Evolutionary conservation across 2,888 invertebrate genomes (phyloP).

Genomic region (Melieria omissa): DNA sequence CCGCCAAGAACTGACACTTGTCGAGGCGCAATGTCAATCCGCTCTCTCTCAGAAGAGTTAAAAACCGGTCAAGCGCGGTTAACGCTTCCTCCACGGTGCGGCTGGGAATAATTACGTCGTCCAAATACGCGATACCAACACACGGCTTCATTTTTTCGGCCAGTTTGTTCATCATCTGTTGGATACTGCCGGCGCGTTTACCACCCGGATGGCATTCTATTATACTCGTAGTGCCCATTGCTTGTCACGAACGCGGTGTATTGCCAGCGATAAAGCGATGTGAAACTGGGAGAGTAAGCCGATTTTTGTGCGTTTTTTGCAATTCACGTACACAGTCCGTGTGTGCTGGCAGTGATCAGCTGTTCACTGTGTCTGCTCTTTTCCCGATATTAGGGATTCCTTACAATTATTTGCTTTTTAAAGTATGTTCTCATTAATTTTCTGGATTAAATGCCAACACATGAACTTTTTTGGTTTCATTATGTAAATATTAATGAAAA

Average conservation of each 20-base stretch:
- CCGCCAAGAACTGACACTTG: constrained; percentile 3
- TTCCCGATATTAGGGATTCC: too few species aligned
- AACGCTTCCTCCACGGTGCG: constrained; percentile 9
- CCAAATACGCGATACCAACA: constrained; percentile 3
- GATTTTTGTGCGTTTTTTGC: too few species aligned
- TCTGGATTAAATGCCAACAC: too few species aligned
- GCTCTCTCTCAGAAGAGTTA: not conserved
- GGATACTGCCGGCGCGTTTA: constrained; percentile 34
- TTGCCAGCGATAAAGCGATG: too few species aligned
- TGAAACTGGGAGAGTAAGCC: too few species aligned
- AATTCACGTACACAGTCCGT: too few species aligned
- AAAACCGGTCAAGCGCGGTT: not conserved
- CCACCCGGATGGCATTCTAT: constrained; percentile 35
- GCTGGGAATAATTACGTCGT: constrained; percentile 12
- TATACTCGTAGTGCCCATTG: constrained; percentile 33
- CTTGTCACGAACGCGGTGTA: constrained; percentile 39
- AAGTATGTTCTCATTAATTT: too few species aligned
- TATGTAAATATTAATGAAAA: too few species aligned
- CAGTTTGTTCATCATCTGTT: constrained; percentile 34
- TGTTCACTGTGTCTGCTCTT: too few species aligned
- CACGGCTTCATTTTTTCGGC: constrained; percentile 1
- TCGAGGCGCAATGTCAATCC: not conserved
- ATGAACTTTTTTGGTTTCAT: too few species aligned
- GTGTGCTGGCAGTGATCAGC: too few species aligned
- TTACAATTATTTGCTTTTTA: too few species aligned